phyloP scores from a whole-genome alignment of 2,888 invertebrate species.

The Drosophila anceps region DNA sequence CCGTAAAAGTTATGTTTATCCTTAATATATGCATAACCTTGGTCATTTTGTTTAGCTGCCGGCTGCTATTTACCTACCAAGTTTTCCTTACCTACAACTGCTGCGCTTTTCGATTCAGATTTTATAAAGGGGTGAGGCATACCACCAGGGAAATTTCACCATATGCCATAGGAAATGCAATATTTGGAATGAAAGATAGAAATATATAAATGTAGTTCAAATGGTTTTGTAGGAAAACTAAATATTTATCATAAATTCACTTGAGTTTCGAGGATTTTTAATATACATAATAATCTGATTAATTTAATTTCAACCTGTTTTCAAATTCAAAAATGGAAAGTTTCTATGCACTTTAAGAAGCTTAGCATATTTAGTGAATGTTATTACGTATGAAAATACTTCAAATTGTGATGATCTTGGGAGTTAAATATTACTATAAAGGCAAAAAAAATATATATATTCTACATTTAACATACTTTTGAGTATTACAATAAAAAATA shows the following conservation, averaged over 20 bases:
- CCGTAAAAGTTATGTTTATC: conserved; percentile 48
- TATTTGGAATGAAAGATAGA: background rate
- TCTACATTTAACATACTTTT: too few relatives aligned
- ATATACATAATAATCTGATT: background rate
- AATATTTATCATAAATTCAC: background rate
- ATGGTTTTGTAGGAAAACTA: background rate
- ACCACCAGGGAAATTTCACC: background rate
- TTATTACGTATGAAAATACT: too few relatives aligned
- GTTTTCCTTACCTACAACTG: background rate
- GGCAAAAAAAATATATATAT: too few relatives aligned
- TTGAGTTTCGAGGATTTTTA: background rate
- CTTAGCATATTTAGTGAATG: too few relatives aligned
- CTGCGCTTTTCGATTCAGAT: conserved; percentile 7
- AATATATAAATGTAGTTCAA: background rate
- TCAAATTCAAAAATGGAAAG: too few relatives aligned
- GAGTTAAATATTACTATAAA: too few relatives aligned
- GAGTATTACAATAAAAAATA: too few relatives aligned
- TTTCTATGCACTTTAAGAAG: too few relatives aligned
- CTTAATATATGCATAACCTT: conserved; percentile 46
- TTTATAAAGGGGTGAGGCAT: background rate
- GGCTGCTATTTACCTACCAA: conserved; percentile 11
- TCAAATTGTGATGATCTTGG: too few relatives aligned
- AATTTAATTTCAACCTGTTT: too few relatives aligned
- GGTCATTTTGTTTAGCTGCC: conserved; percentile 48
- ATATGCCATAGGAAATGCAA: background rate